Evolutionary conservation across 2,797 vertebrate genomes (phyloP), one percentile per base, ranked within the genome.

Genomic region (Crocidura indochinensis): DNA sequence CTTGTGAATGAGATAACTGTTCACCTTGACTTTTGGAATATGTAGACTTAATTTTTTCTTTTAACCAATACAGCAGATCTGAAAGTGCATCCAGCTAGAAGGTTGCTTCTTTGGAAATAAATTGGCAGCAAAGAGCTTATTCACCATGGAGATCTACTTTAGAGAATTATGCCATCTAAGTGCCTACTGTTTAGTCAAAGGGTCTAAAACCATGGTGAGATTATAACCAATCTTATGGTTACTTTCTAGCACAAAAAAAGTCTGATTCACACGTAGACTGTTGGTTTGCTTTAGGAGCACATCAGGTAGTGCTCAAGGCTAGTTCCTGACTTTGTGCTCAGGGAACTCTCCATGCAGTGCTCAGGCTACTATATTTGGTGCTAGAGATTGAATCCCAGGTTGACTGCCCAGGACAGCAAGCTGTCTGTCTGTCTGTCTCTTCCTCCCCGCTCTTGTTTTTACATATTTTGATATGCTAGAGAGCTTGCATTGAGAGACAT

Each of bases 21-120:
- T 29, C 24, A 65, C 10, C 0, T 26, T 46, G 17, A 47, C 44
- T 29, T 75, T 53, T 31, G n/a, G 64, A 82, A 29, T 15, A 10
- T 15, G 14, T 10, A 29, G 62, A 27, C 24, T 81, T 68, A 0
- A 9, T 71, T 53, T 53, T 90, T 77, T 82, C 26, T 31, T 72
- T 56, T 65, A 5, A 19, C 69, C 44, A 29, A 46, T 38, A 10
- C 4, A 15, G 8, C 60, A 31, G 14, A 71, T 89, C 44, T 24
- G 24, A 87, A 80, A 74, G 11, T 62, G 44, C 83, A 84, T 44
- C 26, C 31, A 78, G 29, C 20, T 82, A 76, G 62, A 44, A n/a
- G 89, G 75, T 69, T 56, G 62, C 86, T 44, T 29, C 51, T 90
- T 88, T 80, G 69, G 38, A 80, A 78, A 69, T 73, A 5, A 79